Evolutionary conservation across 1,140 invertebrate species (phyloP).

Genomic region (Drosophila elegans): DNA sequence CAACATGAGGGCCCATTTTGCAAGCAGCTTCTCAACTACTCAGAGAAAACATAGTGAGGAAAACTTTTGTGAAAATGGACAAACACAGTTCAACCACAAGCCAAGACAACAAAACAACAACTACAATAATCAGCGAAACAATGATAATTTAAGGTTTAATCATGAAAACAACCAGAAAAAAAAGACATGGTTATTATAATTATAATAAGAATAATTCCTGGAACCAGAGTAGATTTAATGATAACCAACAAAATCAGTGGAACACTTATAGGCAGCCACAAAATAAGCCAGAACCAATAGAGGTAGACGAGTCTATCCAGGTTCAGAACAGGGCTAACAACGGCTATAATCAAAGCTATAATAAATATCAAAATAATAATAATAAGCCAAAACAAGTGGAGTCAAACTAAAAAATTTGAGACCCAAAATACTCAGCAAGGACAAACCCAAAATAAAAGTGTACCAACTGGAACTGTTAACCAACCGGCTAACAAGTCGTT

Average conservation of each 20-base stretch:
- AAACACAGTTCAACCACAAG: too few relatives aligned
- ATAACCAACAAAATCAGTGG: not conserved
- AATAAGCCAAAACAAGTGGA: not conserved
- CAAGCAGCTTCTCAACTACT: too few relatives aligned
- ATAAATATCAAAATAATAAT: not conserved
- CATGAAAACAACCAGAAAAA: too few relatives aligned
- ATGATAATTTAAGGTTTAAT: too few relatives aligned
- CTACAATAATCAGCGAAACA: too few relatives aligned
- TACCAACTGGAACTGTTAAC: too few relatives aligned
- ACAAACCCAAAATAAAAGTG: not conserved
- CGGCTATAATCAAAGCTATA: not conserved
- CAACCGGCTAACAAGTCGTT: too few relatives aligned
- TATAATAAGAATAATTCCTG: not conserved
- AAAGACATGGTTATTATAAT: too few relatives aligned
- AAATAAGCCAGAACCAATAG: not conserved
- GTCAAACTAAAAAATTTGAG: not conserved
- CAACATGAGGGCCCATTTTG: too few relatives aligned
- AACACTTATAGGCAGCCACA: not conserved
- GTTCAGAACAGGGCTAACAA: not conserved
- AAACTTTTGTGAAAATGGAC: too few relatives aligned
- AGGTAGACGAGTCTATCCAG: not conserved
- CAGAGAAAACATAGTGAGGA: too few relatives aligned
- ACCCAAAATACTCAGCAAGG: not conserved
- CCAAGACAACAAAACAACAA: too few relatives aligned
- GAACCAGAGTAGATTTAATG: not conserved